Evolutionary conservation across 2,888 invertebrate genomes (phyloP).

Genomic region (Dexiosoma caninum): DNA sequence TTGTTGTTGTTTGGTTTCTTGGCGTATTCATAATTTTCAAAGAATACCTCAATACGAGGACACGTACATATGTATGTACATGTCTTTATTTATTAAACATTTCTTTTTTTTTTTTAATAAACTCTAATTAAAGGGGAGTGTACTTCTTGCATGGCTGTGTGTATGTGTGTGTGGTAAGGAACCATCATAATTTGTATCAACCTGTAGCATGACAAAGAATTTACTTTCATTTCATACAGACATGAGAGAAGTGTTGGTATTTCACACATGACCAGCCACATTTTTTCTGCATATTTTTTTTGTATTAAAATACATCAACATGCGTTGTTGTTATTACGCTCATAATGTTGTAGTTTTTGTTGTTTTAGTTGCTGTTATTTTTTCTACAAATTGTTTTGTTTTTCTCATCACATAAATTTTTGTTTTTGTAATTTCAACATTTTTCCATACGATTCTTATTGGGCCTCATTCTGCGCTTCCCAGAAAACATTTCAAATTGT

Average conservation of each 20-base stretch:
- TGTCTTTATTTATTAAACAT: background rate
- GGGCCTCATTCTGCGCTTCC: background rate
- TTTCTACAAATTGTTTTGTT: conserved; percentile 25
- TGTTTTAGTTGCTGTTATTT: background rate
- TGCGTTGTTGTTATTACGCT: conserved; percentile 7
- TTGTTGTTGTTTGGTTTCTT: conserved; percentile 21
- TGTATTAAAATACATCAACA: background rate
- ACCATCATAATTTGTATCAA: conserved; percentile 41
- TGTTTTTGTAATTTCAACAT: conserved; percentile 19
- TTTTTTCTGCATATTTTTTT: conserved; percentile 31
- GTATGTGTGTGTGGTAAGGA: background rate
- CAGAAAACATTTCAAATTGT: too few species aligned
- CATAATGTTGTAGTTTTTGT: background rate
- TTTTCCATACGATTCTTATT: conserved; percentile 19
- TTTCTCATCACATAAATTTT: conserved; percentile 7
- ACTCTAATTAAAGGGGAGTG: conserved; percentile 62
- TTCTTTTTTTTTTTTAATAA: conserved; percentile 7
- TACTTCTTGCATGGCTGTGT: conserved; percentile 11
- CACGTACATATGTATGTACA: background rate
- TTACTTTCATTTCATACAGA: conserved; percentile 42
- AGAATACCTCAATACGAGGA: conserved; percentile 1
- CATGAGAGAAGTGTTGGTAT: conserved; percentile 7
- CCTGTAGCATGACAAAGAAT: conserved; percentile 49
- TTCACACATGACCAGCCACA: conserved; percentile 21
- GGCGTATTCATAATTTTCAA: conserved; percentile 34